Evolutionary conservation across 2,113 vertebrate species (phyloP), one percentile per base, ranked within the genome.

Genomic region (Micromys minutus): DNA sequence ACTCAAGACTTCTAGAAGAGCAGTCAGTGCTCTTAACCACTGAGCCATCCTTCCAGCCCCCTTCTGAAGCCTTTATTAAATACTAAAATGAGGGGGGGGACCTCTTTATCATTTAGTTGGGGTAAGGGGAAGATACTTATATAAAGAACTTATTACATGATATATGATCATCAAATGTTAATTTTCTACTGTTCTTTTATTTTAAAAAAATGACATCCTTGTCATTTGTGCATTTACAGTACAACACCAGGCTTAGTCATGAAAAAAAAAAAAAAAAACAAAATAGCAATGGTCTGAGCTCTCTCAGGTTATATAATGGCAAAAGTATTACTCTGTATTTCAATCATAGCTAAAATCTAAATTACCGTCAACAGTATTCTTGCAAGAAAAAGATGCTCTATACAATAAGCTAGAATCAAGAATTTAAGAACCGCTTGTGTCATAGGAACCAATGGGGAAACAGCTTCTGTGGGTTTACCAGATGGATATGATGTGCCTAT

Each of bases 311-410:
- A 63, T 9, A 24, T 8, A 9, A 69, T 55, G 17, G 36, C 91
- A 22, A 84, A 85, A 4, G 39, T 45, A 5, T 79, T 75, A 39
- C 77, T 74, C 21, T 72, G 81, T 47, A 52, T 95, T 96, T 83
- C 22, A 59, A 3, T 91, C 65, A 83, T 47, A 94, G 94, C 63
- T 67, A 90, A 93, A 84, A 95, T 90, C 77, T 42, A 85, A 89
- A 92, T 92, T 75, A 79, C 24, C 16, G 72, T 42, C 42, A 63
- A 69, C 0, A 84, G 7, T 86, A 94, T 74, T 61, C 75, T n/a
- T 47, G 74, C 31, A 83, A 91, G 65, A 91, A 65, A 19, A 57
- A 93, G 26, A 87, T 29, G 12, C 36, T 59, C 36, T 83, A 31
- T 57, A 87, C 31, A 95, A 50, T 87, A 89, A 36, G 22, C 7